Evolutionary conservation across 2,888 invertebrate species (phyloP).

Genomic region (Atethmia centrago): DNA sequence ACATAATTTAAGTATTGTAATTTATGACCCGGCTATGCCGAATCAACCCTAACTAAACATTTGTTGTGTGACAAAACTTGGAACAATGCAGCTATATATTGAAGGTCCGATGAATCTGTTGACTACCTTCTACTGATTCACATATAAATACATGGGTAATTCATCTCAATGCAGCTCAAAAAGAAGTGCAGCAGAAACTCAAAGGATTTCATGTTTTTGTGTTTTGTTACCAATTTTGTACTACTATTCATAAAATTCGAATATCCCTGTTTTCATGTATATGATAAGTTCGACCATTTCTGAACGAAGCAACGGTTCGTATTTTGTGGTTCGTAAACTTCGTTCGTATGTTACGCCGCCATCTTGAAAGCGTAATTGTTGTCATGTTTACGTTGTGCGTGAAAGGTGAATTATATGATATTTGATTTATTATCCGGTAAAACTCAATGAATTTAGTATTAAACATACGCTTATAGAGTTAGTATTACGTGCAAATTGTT

Average conservation of each 20-base stretch:
- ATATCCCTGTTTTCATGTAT: no score
- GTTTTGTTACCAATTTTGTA: background rate
- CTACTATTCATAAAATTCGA: background rate
- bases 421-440: constrained; percentile 74
- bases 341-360: constrained; percentile 75
- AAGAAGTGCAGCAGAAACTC: background rate
- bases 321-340: constrained; percentile 68
- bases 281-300: constrained; percentile 33
- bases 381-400: constrained; percentile 90
- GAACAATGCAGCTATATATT: background rate
- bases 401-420: constrained; percentile 84
- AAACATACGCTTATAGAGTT: background rate
- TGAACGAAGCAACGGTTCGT: constrained; percentile 68
- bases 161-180: background rate
- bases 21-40: no score
- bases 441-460: constrained; percentile 44
- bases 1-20: no score
- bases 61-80: no score
- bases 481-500: constrained; percentile 26
- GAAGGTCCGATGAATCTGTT: no score
- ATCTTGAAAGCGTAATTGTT: constrained; percentile 90
- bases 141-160: background rate
- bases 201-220: background rate
- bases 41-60: no score
- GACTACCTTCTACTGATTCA: background rate